Evolutionary conservation across 2,113 vertebrate species (phyloP), one percentile per base, ranked within the genome.

Genomic region (Asarcornis scutulata): DNA sequence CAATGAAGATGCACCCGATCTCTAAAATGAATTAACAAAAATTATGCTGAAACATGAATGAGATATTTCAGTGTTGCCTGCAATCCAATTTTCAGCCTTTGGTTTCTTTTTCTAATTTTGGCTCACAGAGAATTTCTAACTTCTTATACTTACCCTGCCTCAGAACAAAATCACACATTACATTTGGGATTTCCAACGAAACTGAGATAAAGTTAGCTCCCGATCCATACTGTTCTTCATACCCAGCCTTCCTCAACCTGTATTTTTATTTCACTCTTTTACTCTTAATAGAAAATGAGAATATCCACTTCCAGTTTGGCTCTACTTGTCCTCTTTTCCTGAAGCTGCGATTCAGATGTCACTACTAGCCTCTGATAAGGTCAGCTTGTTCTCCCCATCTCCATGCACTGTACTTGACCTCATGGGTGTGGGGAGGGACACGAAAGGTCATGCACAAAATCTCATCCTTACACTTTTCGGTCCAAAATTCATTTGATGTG

Each of bases 11-110:
- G 44, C 58, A 89, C 9, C 53, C 77, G 52, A 76, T 76, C 79
- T 93, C 74, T 81, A 32, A 79, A 87, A 50, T 6, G 10, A 93
- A 91, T 73, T 84, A 93, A 82, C 42, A 86, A 79, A 86, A 87
- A 66, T 27, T 76, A 74, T 77, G 68, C 76, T 88, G 73, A 94
- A 94, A 78, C 80, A 78, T 86, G 81, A 96, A 91, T 78, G 52
- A 92, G 77, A 83, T 88, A 25, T 80, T 91, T 93, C 76, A 55
- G 27, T 4, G 1, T 86, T 77, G 52, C 59, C 60, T 74, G 44
- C 46, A 90, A 72, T 86, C 69, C 36, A 32, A 46, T 66, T 73
- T 83, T 58, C 64, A 78, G 72, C 55, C 83, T 88, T 69, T 46
- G 40, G 50, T 63, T 93, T 77, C 71, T 86, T 86, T 88, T 93